These are phyloP conservation scores for Drosophila monieri DNA, from an alignment of 2,888 invertebrate genomes.

Conservation along the genomic window DNA sequence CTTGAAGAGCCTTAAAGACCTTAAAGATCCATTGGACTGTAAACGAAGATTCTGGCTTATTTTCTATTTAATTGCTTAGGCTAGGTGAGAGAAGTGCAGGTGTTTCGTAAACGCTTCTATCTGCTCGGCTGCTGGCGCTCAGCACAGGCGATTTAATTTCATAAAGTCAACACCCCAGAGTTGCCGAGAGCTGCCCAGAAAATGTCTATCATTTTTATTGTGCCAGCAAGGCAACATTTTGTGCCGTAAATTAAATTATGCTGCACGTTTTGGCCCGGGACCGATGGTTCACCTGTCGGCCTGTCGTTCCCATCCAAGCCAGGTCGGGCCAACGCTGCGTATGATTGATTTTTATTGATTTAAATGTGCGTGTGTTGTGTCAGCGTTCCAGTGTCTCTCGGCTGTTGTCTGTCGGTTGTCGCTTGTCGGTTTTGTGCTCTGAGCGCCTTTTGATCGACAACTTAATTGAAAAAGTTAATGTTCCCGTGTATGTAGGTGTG, in stretches of 20 bases:
- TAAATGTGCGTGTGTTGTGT: slow-evolving; percentile 49
- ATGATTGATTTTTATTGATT: slow-evolving; percentile 77
- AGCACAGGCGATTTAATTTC: slow-evolving; percentile 27
- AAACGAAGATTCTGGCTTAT: slow-evolving; percentile 21
- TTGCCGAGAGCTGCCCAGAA: slow-evolving; percentile 11
- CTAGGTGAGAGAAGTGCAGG: slow-evolving; percentile 5
- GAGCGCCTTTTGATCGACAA: slow-evolving; percentile 61
- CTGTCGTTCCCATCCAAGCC: not conserved
- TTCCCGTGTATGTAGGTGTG: slow-evolving; percentile 39
- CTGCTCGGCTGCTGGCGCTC: slow-evolving; percentile 1
- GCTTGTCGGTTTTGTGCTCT: slow-evolving; percentile 12
- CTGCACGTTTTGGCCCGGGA: slow-evolving; percentile 35
- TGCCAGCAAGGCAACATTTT: slow-evolving; percentile 41
- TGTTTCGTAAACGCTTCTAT: slow-evolving; percentile 11
- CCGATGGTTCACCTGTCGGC: slow-evolving; percentile 28
- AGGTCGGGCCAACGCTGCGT: slow-evolving; percentile 30
- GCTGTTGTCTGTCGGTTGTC: slow-evolving; percentile 7
- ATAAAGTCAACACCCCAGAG: slow-evolving; percentile 11
- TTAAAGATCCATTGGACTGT: not conserved
- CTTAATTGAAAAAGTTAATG: slow-evolving; percentile 78
- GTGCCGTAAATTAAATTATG: slow-evolving; percentile 59
- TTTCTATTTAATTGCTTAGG: slow-evolving; percentile 14
- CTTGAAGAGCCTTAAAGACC: slow-evolving; percentile 16
- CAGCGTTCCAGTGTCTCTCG: slow-evolving; percentile 5
- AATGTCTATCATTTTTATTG: slow-evolving; percentile 53